Base-by-base conservation (phyloP, 92 coral and sea anemone species). In the Actinostola sp. region DNA sequence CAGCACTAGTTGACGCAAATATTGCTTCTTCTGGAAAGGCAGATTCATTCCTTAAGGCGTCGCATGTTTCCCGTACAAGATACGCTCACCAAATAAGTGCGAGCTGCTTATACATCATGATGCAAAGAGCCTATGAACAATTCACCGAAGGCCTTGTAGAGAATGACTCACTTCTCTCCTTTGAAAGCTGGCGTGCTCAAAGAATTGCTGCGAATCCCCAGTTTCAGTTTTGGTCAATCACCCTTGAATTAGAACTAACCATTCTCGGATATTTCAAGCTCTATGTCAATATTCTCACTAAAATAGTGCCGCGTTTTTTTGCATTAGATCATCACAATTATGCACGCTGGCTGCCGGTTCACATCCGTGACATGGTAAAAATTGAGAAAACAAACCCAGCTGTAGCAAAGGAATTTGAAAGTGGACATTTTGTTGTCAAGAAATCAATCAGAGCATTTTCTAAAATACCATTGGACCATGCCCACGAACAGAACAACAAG, bases 1-100 rank as follows among this genome's bases (percentile, higher is more conserved):
- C 70, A 12, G 89, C 65, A 38, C 63, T 78, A 54, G 86, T 65
- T 39, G 86, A 85, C 35, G 89, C 89, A 34, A 68, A 73, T 34
- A 75, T 79, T 29, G 80, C 75, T 21, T 56, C 89, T 12, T 30
- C 76, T 60, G 87, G 91, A 43, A 85, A 75, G 30, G 86, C 89
- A 14, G 89, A 79, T 52, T 85, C 86, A n/a, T 79, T 85, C 35
- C 15, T 85, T 55, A 85, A 85, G 50, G 82, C 81, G 23, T 17
- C 77, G 30, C 57, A 67, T 44, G 67, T 79, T 59, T 12, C 67
- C 23, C 67, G 67, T 17, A 27, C 63, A 68, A 52, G 58, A 43
- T 32, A 66, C 54, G 39, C 88, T 14, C 73, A 75, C 58, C 41
- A 75, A 67, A 60, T 82, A 25, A 75, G 77, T 20, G 82, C 78